phyloP scores from a whole-genome alignment of 2,888 invertebrate genomes.

The Trissoscelio sp. region DNA sequence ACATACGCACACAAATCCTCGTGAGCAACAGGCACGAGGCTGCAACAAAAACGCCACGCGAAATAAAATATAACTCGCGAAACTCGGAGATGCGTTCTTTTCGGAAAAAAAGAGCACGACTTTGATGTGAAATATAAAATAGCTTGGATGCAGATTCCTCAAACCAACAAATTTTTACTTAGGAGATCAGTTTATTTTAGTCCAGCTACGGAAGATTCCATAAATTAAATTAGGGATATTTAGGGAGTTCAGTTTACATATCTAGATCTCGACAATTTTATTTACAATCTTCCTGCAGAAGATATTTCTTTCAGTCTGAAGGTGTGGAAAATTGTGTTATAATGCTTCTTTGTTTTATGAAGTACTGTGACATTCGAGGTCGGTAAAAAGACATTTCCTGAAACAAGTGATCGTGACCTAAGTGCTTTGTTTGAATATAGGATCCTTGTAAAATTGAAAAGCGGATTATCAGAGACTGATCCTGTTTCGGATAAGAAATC shows the following conservation, averaged over 20 bases:
- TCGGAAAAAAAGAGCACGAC: neutral
- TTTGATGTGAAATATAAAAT: too few relatives aligned
- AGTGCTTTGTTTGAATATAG: constrained; percentile 26
- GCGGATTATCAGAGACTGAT: constrained; percentile 11
- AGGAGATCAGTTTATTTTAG: too few relatives aligned
- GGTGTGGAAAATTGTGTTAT: constrained; percentile 17
- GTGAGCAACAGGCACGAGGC: constrained; percentile 57
- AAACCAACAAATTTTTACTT: too few relatives aligned
- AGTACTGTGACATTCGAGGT: constrained; percentile 9
- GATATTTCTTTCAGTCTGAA: neutral
- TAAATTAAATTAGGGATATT: too few relatives aligned
- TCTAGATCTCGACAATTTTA: too few relatives aligned
- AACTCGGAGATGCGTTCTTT: neutral
- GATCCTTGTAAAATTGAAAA: constrained; percentile 32
- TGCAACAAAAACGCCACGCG: constrained; percentile 62
- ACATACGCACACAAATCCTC: constrained; percentile 58
- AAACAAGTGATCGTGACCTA: constrained; percentile 20
- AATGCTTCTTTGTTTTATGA: constrained; percentile 23
- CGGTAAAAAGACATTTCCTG: neutral
- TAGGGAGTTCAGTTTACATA: too few relatives aligned
- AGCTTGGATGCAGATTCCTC: too few relatives aligned
- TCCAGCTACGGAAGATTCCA: too few relatives aligned
- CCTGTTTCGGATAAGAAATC: constrained; percentile 12
- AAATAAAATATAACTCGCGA: constrained; percentile 59
- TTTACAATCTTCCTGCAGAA: too few relatives aligned